A percentile compares a stretch with the other conserved stretches of the same genome.
phyloP scores from a whole-genome alignment of 2,113 vertebrate species.

The Pogonocichla stellata region DNA sequence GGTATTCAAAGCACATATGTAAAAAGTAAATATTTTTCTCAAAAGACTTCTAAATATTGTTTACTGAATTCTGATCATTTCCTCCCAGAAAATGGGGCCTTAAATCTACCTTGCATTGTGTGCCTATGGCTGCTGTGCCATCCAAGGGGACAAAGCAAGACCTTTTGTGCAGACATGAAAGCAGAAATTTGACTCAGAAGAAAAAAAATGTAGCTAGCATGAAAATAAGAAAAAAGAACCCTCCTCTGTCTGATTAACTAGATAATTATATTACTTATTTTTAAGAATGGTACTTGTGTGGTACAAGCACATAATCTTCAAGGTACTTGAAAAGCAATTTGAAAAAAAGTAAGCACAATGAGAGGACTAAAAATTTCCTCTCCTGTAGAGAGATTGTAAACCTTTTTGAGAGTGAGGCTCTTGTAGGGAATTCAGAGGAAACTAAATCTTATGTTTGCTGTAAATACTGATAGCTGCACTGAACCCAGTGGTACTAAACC shows the following conservation, averaged over 20 bases:
- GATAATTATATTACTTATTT: conserved; percentile 22
- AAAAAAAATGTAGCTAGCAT: neutral
- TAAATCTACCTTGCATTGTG: neutral
- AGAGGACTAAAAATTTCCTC: neutral
- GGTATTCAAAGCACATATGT: neutral
- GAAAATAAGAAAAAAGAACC: neutral
- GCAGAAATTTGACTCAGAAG: neutral
- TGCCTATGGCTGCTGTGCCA: neutral
- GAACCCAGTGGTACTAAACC: neutral
- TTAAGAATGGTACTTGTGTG: neutral
- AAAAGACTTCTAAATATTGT: neutral
- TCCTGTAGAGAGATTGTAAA: neutral
- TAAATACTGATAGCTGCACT: conserved; percentile 10
- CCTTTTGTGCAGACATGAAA: neutral
- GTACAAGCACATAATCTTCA: neutral
- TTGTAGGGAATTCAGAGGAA: neutral
- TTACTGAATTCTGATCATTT: neutral
- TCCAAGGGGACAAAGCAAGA: neutral
- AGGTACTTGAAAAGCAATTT: conserved; percentile 6
- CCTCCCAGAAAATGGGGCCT: neutral
- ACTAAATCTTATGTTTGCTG: neutral
- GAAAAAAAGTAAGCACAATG: neutral
- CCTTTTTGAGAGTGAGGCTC: neutral
- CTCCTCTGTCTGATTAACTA: neutral
- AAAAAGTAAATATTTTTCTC: neutral